Conservation (phyloP, 1,140 invertebrate genomes). For the Heliconius congener region DNA sequence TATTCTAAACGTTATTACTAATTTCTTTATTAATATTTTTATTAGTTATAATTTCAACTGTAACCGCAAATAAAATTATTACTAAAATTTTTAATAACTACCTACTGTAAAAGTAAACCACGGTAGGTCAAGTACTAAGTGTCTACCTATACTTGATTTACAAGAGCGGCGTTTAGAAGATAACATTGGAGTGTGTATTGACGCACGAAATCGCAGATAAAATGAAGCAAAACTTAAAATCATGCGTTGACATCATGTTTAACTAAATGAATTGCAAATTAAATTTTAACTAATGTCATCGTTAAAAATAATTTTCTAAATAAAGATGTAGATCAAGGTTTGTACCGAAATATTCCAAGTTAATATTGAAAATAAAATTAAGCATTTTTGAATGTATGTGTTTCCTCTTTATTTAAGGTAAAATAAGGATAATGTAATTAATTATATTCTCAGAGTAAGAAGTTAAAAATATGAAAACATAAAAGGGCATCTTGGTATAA, state of each 20-base stretch:
- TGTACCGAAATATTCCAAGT: not conserved
- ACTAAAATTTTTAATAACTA: no score
- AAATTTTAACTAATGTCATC: not conserved
- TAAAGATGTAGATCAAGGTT: not conserved
- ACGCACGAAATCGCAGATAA: slow-evolving; percentile 24
- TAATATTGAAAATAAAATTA: no score
- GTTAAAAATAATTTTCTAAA: not conserved
- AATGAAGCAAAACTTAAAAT: slow-evolving; percentile 19
- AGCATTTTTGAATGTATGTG: no score
- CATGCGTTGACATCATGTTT: slow-evolving; percentile 11
- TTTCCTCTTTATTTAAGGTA: no score
- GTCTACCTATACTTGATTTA: not conserved
- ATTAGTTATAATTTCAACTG: not conserved
- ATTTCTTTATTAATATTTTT: no score
- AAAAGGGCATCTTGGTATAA: no score
- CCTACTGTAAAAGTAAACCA: not conserved
- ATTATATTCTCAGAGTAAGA: no score
- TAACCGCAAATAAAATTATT: not conserved
- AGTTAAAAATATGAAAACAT: no score
- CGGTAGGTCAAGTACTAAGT: not conserved
- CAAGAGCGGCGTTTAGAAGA: slow-evolving; percentile 22
- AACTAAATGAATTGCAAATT: slow-evolving; percentile 2
- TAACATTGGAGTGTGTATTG: slow-evolving; percentile 22
- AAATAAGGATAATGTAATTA: no score
- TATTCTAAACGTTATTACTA: no score